Conservation (phyloP, 2,888 invertebrate genomes). For the Pachliopta kotzebuea region DNA sequence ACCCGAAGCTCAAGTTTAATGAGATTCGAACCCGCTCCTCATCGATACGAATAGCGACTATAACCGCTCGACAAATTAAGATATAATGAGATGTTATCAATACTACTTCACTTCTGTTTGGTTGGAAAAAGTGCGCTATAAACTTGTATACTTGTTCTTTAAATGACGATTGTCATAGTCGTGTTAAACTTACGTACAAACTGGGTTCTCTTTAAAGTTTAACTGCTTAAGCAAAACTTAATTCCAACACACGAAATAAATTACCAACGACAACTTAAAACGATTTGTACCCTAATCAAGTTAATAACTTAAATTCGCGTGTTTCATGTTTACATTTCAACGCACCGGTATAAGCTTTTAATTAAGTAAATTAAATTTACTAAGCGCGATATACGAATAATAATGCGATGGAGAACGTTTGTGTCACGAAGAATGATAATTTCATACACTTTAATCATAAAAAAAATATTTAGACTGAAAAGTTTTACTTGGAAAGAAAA, state of each 20-base stretch:
- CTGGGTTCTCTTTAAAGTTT: too few relatives aligned
- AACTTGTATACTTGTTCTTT: too few relatives aligned
- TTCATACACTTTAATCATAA: not conserved
- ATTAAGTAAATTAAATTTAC: constrained; percentile 19
- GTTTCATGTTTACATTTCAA: constrained; percentile 10
- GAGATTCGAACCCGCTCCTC: too few relatives aligned
- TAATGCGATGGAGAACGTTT: constrained; percentile 1
- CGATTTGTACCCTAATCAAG: constrained; percentile 19
- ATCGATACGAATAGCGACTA: too few relatives aligned
- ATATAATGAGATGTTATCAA: too few relatives aligned
- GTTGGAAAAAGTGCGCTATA: too few relatives aligned
- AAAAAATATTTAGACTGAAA: not conserved
- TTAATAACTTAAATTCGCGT: constrained; percentile 11
- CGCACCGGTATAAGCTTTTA: constrained; percentile 20
- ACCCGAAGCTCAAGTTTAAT: too few relatives aligned
- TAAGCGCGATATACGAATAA: constrained; percentile 6
- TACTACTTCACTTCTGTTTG: too few relatives aligned
- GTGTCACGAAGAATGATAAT: not conserved
- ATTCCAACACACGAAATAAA: not conserved
- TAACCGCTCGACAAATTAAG: too few relatives aligned
- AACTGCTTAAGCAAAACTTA: not conserved
- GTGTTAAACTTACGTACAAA: too few relatives aligned
- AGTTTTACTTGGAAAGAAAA: too few relatives aligned
- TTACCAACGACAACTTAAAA: constrained; percentile 3
- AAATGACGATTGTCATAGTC: too few relatives aligned